phyloP scores from a whole-genome alignment of 2,888 invertebrate genomes.

The Megaustenia siamemsis region DNA sequence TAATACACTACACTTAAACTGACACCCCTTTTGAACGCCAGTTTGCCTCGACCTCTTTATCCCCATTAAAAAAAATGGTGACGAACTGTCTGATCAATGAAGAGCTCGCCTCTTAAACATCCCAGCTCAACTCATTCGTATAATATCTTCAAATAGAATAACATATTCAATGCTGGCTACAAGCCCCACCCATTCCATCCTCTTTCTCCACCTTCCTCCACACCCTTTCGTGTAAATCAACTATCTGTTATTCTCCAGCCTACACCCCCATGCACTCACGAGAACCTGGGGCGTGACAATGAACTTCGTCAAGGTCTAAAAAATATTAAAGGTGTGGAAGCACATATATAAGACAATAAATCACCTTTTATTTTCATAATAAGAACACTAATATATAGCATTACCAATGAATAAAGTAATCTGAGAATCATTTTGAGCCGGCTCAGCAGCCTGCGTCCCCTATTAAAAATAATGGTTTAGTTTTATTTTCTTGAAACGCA shows the following conservation, averaged over 20 bases:
- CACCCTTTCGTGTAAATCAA: not conserved
- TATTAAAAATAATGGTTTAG: too few relatives aligned
- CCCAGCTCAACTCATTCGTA: not conserved
- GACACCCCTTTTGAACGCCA: not conserved
- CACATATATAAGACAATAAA: too few relatives aligned
- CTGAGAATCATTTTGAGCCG: too few relatives aligned
- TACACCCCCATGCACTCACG: not conserved
- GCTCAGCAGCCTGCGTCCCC: too few relatives aligned
- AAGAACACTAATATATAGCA: too few relatives aligned
- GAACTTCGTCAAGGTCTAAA: not conserved
- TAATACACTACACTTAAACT: too few relatives aligned
- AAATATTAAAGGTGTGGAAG: too few relatives aligned
- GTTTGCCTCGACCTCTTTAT: not conserved
- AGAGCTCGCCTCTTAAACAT: not conserved
- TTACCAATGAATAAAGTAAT: too few relatives aligned
- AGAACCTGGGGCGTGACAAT: too few relatives aligned
- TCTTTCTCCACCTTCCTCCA: conserved; percentile 22
- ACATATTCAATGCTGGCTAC: not conserved
- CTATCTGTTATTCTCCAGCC: not conserved
- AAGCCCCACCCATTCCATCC: conserved; percentile 13
- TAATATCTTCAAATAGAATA: not conserved
- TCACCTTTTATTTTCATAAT: too few relatives aligned
- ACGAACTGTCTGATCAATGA: not conserved
- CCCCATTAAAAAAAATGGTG: not conserved
- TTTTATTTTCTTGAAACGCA: too few relatives aligned